Evolutionary conservation across 2,888 invertebrate species (phyloP).

Genomic region (Hanleya hanleyi): DNA sequence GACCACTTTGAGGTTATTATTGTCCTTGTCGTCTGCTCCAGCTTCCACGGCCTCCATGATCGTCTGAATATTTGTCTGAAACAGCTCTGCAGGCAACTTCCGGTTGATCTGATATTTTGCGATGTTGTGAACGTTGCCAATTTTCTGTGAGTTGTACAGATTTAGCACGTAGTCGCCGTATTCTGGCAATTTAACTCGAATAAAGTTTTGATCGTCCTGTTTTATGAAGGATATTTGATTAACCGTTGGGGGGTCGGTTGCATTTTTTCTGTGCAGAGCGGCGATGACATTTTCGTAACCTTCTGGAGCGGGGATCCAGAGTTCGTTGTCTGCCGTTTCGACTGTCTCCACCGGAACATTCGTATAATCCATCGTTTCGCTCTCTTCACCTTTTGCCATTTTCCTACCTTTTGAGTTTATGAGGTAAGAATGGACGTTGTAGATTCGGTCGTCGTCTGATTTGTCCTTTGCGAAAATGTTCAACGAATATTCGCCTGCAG

Average conservation of each 20-base stretch:
- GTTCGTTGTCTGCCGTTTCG: conserved; percentile 61
- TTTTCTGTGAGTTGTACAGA: conserved; percentile 53
- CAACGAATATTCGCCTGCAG: conserved; percentile 63
- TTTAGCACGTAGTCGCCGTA: conserved; percentile 66
- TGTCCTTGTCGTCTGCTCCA: background rate
- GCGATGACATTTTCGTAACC: conserved; percentile 56
- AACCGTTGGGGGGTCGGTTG: conserved; percentile 53
- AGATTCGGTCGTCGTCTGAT: conserved; percentile 48
- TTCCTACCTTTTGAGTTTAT: conserved; percentile 52
- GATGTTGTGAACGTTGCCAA: conserved; percentile 47
- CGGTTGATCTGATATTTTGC: conserved; percentile 65
- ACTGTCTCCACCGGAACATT: conserved; percentile 58
- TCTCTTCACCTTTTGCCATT: background rate
- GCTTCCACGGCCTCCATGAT: conserved; percentile 48
- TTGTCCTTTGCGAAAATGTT: conserved; percentile 64
- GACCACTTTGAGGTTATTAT: background rate
- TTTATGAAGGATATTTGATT: conserved; percentile 50
- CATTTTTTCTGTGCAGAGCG: conserved; percentile 60
- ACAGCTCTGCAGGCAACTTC: conserved; percentile 55
- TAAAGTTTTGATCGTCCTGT: conserved; percentile 53
- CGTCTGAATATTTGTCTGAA: conserved; percentile 55
- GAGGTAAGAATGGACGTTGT: conserved; percentile 61
- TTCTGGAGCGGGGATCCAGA: conserved; percentile 56
- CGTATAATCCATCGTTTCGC: background rate
- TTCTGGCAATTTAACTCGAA: conserved; percentile 57